A percentile compares a stretch with the other conserved stretches of the same genome.
Evolutionary conservation across 2,797 vertebrate genomes (phyloP).

Genomic region (Sebastes taczanowskii): DNA sequence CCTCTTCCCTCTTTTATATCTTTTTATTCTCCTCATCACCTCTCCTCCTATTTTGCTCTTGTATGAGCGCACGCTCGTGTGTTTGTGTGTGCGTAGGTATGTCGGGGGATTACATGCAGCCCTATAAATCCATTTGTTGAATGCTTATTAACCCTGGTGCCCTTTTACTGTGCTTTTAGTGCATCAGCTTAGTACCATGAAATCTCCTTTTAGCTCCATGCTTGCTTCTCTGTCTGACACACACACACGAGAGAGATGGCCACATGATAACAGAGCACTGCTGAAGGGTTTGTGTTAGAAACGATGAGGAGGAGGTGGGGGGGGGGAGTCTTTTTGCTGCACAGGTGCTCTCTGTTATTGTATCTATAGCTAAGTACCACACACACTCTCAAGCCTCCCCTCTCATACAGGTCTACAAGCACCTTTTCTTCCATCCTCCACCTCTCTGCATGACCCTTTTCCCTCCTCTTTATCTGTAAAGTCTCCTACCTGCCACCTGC

Average conservation of each 20-base stretch:
- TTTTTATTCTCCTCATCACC: neutral
- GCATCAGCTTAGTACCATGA: slow-evolving; percentile 59
- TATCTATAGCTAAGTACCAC: slow-evolving; percentile 20
- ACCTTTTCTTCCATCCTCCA: slow-evolving; percentile 3
- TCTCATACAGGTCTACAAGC: slow-evolving; percentile 6
- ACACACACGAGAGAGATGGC: slow-evolving; percentile 22
- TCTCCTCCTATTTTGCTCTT: neutral
- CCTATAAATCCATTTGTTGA: slow-evolving; percentile 68
- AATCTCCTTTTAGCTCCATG: slow-evolving; percentile 51
- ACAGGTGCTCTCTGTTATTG: slow-evolving; percentile 37
- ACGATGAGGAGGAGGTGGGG: neutral
- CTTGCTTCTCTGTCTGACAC: slow-evolving; percentile 14
- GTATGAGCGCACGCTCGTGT: neutral
- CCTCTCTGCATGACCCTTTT: neutral
- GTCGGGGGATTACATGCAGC: slow-evolving; percentile 53
- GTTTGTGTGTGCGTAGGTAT: slow-evolving; percentile 28
- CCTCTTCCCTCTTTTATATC: neutral
- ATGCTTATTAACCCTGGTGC: slow-evolving; percentile 69
- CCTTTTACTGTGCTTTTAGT: slow-evolving; percentile 62
- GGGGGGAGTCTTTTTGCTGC: neutral
- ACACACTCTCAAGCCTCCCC: neutral
- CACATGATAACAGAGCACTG: slow-evolving; percentile 35
- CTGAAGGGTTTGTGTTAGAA: slow-evolving; percentile 29
- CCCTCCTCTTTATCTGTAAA: slow-evolving; percentile 4
- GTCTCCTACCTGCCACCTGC: slow-evolving; percentile 10